phyloP scores from a whole-genome alignment of 2,113 vertebrate species.

The Trichechus manatus region DNA sequence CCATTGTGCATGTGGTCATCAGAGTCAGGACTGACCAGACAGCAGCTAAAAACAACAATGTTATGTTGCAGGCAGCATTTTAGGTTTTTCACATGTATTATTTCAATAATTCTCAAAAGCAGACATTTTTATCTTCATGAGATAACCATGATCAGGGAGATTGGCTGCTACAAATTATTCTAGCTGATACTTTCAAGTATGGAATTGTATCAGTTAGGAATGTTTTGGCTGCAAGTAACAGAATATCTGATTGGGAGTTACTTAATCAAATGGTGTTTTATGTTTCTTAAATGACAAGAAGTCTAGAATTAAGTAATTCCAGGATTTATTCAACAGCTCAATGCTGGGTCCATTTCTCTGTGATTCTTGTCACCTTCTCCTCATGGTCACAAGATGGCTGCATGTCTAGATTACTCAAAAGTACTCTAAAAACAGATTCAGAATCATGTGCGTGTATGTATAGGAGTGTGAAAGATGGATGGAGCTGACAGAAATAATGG shows the following conservation, averaged over 20 bases:
- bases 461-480: background rate
- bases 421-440: background rate
- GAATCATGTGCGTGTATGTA: background rate
- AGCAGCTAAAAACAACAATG: background rate
- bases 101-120: background rate
- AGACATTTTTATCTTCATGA: background rate
- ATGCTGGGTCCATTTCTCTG: background rate
- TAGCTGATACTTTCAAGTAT: background rate
- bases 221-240: background rate
- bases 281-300: slow-evolving; percentile 13
- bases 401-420: background rate
- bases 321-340: background rate
- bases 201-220: background rate
- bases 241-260: background rate
- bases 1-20: background rate
- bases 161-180: background rate
- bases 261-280: background rate
- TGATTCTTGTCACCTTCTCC: background rate
- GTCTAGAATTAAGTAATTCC: slow-evolving; percentile 2
- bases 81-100: background rate
- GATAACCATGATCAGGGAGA: background rate
- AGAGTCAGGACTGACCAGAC: background rate
- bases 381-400: background rate
- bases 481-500: background rate
- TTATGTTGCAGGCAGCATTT: background rate